Conservation (phyloP, 2,797 vertebrate genomes). For the Orientallactaga sibirica region DNA sequence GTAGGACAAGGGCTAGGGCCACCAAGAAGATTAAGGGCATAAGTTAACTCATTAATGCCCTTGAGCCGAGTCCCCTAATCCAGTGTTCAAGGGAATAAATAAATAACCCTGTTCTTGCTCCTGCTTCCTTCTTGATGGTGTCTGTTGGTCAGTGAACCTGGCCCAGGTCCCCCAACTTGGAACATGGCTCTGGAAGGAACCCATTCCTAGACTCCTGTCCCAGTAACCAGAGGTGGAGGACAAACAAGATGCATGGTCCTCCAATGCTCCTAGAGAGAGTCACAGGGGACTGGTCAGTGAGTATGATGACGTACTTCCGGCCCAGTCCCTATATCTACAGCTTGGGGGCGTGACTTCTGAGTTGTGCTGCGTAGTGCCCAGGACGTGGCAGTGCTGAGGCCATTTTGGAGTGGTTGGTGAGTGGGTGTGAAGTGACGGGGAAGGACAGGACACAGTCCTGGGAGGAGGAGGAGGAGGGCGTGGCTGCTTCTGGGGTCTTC, state of each 20-base stretch:
- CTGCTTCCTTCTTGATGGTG: not conserved
- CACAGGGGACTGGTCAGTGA: accelerated
- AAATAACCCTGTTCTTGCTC: not conserved
- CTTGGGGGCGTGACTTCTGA: accelerated
- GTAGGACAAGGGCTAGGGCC: not conserved
- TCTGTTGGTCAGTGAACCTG: accelerated
- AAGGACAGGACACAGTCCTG: accelerated
- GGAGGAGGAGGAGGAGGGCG: too few relatives aligned
- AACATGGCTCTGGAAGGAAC: not conserved
- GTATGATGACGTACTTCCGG: not conserved
- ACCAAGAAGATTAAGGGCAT: too few relatives aligned
- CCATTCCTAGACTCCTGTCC: not conserved
- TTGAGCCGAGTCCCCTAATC: not conserved
- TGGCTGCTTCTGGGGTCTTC: too few relatives aligned
- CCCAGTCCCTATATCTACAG: accelerated
- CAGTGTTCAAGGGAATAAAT: too few relatives aligned
- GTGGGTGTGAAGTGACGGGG: not conserved
- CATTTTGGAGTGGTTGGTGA: accelerated
- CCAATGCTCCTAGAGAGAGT: slow-evolving; percentile 56
- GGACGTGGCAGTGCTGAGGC: accelerated
- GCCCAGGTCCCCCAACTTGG: accelerated
- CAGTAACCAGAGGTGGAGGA: not conserved
- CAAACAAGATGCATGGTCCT: not conserved
- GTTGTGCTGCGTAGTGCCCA: accelerated
- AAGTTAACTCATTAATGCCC: not conserved